These are phyloP conservation scores for Geococcyx californianus DNA, from an alignment of 2,113 vertebrate genomes.

Conservation along the genomic window DNA sequence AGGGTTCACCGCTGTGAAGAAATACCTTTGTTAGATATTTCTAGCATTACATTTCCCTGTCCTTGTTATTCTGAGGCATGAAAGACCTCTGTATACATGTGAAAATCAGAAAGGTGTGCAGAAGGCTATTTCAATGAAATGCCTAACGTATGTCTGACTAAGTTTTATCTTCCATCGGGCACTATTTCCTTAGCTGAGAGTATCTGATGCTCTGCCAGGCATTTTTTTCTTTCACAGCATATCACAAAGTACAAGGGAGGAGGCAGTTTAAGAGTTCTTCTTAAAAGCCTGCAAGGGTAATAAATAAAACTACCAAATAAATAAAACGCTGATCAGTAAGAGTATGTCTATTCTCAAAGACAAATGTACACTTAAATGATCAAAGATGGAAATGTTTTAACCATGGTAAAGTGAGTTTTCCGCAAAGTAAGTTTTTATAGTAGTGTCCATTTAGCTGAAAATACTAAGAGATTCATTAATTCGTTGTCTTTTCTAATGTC, in stretches of 20 bases:
- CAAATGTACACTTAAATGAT: background rate
- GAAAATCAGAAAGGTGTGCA: background rate
- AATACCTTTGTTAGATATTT: background rate
- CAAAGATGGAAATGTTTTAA: background rate
- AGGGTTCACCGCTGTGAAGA: background rate
- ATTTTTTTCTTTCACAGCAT: background rate
- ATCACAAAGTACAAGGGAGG: background rate
- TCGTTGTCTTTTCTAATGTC: background rate
- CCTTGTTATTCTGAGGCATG: background rate
- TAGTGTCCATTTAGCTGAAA: background rate
- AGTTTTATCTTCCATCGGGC: background rate
- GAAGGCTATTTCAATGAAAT: background rate
- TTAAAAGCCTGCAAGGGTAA: background rate
- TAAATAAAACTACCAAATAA: background rate
- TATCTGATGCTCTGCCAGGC: background rate
- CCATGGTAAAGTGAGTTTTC: background rate
- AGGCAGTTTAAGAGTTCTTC: background rate
- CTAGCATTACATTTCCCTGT: background rate
- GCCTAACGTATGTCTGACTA: background rate
- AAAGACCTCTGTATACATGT: background rate
- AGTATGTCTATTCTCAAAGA: background rate
- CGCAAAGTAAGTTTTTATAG: background rate
- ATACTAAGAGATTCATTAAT: background rate
- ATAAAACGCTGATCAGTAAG: background rate
- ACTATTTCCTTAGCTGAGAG: background rate